These are phyloP conservation scores for Ceyx melanurus DNA, from an alignment of 2,113 vertebrate species.

Conservation along the genomic window DNA sequence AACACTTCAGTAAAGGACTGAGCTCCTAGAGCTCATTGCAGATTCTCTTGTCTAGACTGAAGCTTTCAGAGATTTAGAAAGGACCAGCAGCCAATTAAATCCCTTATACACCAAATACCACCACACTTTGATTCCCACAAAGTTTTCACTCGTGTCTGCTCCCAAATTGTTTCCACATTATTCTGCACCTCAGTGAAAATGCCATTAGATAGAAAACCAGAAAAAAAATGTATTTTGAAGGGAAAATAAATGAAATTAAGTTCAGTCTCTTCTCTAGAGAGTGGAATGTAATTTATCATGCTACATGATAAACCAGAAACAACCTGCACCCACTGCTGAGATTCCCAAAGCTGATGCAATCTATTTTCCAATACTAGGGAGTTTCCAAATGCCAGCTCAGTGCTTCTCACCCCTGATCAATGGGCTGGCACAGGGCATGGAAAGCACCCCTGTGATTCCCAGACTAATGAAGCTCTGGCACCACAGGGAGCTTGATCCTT, in stretches of 20 bases:
- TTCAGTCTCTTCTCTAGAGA: not conserved
- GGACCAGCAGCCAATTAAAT: not conserved
- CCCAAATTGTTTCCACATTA: not conserved
- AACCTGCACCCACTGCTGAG: not conserved
- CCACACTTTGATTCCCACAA: not conserved
- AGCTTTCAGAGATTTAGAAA: constrained; percentile 21
- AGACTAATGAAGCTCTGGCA: not conserved
- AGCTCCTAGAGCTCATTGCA: not conserved
- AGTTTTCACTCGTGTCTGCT: not conserved
- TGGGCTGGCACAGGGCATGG: not conserved
- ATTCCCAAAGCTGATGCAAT: constrained; percentile 2
- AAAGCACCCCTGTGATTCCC: not conserved
- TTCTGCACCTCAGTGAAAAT: not conserved
- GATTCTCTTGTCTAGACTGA: constrained; percentile 32
- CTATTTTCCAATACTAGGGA: not conserved
- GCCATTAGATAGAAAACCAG: not conserved
- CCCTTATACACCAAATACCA: not conserved
- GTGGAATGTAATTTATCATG: not conserved
- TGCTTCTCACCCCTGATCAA: not conserved
- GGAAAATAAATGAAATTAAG: not conserved
- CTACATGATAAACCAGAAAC: not conserved
- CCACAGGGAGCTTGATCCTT: not conserved
- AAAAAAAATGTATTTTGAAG: not conserved
- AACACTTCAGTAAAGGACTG: not conserved
- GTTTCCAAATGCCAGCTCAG: not conserved